Conservation (phyloP, 2,888 invertebrate genomes). For the Melanotus villosus region DNA sequence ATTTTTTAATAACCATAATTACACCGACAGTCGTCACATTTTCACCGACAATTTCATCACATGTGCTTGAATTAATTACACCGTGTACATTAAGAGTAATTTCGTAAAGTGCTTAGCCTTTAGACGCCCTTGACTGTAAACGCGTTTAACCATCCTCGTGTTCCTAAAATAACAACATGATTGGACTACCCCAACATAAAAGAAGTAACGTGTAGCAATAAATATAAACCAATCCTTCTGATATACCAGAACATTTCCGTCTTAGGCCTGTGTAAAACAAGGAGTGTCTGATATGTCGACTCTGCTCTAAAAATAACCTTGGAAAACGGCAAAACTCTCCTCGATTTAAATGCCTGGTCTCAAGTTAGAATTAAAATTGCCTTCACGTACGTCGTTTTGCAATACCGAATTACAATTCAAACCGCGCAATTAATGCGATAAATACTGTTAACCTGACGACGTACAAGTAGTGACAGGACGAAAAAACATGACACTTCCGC, state of each 20-base stretch:
- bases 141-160: no score
- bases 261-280: conserved; percentile 13
- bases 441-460: conserved; percentile 13
- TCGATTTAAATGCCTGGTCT: background rate
- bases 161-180: background rate
- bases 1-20: no score
- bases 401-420: background rate
- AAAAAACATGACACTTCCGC: conserved; percentile 3
- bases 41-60: no score
- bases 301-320: background rate
- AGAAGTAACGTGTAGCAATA: conserved; percentile 5
- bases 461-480: conserved; percentile 4
- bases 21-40: no score
- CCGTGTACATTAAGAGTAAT: no score
- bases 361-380: background rate
- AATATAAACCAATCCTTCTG: conserved; percentile 13
- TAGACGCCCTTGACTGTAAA: no score
- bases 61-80: no score
- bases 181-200: conserved; percentile 25
- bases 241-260: background rate
- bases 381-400: conserved; percentile 5
- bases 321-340: background rate
- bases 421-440: conserved; percentile 6
- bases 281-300: conserved; percentile 13
- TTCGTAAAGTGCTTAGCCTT: no score